A percentile compares a stretch with the other conserved stretches of the same genome.
These are phyloP conservation scores for Aspidiotus rigidus DNA, from an alignment of 2,888 invertebrate genomes.

Conservation along the genomic window DNA sequence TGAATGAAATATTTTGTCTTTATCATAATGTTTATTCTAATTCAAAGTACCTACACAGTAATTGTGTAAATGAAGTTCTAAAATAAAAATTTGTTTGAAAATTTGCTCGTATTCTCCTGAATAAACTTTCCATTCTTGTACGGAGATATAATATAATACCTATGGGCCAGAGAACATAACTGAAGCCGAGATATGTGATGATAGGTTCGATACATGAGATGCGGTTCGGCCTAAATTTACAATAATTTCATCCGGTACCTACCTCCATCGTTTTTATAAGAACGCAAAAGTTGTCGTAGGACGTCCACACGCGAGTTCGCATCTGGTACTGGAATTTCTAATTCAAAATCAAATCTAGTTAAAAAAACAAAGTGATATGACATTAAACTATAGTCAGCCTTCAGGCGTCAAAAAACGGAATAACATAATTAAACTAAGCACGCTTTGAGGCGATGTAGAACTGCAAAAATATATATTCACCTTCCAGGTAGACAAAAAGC, in stretches of 20 bases:
- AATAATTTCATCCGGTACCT: conserved; percentile 47
- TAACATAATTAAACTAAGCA: no score
- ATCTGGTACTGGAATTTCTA: conserved; percentile 69
- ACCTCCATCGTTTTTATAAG: conserved; percentile 13
- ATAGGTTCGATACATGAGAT: conserved; percentile 74
- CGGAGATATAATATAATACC: no score
- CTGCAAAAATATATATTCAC: conserved; percentile 35
- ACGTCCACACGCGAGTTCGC: conserved; percentile 58
- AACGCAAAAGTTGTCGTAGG: conserved; percentile 53
- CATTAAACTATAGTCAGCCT: neutral
- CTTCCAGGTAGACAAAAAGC: conserved; percentile 65
- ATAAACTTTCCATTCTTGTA: no score
- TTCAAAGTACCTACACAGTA: no score
- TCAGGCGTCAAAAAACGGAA: no score
- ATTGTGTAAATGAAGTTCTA: no score
- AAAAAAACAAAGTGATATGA: neutral
- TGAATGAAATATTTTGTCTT: no score
- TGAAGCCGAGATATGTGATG: no score
- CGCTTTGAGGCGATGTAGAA: neutral
- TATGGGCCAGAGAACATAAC: no score
- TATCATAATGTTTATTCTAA: no score
- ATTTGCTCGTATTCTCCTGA: no score
- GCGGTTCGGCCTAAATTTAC: conserved; percentile 57
- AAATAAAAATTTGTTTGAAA: no score
- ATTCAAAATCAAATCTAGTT: conserved; percentile 62